Percentiles rank a stretch among this genome's conserved stretches.
Evolutionary conservation across 2,888 invertebrate genomes (phyloP).

Genomic region (Argyresthia goedartella): DNA sequence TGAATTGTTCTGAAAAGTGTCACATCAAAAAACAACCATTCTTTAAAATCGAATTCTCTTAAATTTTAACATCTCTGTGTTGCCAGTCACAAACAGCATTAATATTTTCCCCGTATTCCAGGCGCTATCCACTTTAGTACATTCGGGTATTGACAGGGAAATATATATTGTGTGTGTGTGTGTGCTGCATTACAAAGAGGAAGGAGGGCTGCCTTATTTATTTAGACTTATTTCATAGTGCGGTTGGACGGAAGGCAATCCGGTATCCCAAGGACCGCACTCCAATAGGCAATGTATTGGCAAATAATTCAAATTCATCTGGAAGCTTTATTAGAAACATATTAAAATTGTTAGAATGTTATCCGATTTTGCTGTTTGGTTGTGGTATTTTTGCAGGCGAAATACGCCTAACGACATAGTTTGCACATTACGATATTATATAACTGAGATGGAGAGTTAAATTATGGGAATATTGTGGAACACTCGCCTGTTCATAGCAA

Average conservation of each 20-base stretch:
- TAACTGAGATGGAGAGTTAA: no score
- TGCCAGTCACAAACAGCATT: conserved; percentile 29
- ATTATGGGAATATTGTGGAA: no score
- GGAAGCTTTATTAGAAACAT: conserved; percentile 13
- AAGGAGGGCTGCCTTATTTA: conserved; percentile 58
- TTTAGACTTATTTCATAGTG: conserved; percentile 59
- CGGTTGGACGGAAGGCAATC: conserved; percentile 40
- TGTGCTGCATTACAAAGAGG: conserved; percentile 47
- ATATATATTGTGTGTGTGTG: conserved; percentile 47
- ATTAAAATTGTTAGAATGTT: neutral
- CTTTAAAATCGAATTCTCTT: no score
- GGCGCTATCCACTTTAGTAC: conserved; percentile 42
- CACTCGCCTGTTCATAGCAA: no score
- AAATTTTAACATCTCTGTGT: conserved; percentile 19
- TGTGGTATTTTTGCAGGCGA: neutral
- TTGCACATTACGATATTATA: neutral
- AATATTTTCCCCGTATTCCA: conserved; percentile 24
- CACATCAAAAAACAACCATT: no score
- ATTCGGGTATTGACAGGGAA: conserved; percentile 39
- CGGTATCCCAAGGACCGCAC: conserved; percentile 24
- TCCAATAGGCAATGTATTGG: conserved; percentile 40
- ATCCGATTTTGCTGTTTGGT: neutral
- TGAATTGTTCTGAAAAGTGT: no score
- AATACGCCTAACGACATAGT: neutral
- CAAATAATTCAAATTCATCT: conserved; percentile 53